Evolutionary conservation across 1,140 invertebrate species (phyloP), one percentile per base, ranked within the genome.

Genomic region (Drosophila nannoptera): DNA sequence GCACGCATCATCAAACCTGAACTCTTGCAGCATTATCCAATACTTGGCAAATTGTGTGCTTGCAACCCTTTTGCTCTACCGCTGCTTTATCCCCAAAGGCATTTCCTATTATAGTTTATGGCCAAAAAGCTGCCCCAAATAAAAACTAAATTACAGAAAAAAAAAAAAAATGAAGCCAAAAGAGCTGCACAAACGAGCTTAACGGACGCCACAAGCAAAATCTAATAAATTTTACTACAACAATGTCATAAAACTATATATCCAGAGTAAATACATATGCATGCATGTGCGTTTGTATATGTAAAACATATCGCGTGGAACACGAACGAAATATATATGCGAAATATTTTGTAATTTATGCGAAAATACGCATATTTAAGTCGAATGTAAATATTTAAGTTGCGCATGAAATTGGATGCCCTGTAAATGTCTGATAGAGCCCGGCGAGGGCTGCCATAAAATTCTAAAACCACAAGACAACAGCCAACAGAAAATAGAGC

Each of bases 371-470:
- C 75, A 82, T 82, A 82, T 83, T 82, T 78, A 82, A 82, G 78
- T 82, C 50, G 67, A 75, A 82, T 84, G 78, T 84, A 82, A 82
- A 82, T 84, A 82, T 82, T 84, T 84, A 84, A 82, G 75, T 84
- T 82, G 68, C 64, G 78, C 77, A 83, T 78, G 75, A 75, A 83
- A 82, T 78, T 72, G 75, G 58, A 75, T 69, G 64, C 78, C 70
- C 80, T 82, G 78, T 64, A 69, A 73, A 73, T 78, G 72, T 78
- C 78, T 60, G 80, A 82, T 84, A 75, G 75, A 78, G 80, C 52
- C 60, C 35, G 72, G 38, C 11, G 36, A 55, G 29, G 36, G 9
- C n/a, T 42, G 62, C 66, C 78, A 83, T 82, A 82, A 82, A 82
- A 83, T 83, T 83, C 71, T 73, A 78, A 78, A 78, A 73, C 78